These are phyloP conservation scores for Protaetia brevitarsis DNA, from an alignment of 1,140 invertebrate genomes.

Conservation along the genomic window DNA sequence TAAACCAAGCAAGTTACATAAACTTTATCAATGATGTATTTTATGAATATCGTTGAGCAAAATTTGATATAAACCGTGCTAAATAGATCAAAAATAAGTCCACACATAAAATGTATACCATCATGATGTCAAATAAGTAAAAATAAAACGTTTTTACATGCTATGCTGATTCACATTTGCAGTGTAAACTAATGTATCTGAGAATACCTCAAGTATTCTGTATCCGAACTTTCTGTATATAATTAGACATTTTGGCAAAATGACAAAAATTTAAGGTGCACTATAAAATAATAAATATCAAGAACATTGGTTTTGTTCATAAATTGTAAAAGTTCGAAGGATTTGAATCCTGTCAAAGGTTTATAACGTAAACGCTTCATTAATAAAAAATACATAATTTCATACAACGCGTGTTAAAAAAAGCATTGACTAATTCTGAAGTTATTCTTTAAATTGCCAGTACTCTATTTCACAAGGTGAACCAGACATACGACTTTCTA, in stretches of 20 bases:
- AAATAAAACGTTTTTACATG: background rate
- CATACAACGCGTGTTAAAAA: conserved; percentile 8
- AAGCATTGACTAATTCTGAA: background rate
- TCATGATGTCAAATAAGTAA: background rate
- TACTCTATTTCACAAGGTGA: background rate
- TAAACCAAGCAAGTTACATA: too few species aligned
- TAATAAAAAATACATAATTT: background rate
- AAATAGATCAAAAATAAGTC: background rate
- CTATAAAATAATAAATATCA: conserved; percentile 1
- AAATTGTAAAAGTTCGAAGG: too few species aligned
- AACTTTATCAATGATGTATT: too few species aligned
- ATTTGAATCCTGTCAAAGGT: background rate
- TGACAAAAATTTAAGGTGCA: conserved; percentile 21
- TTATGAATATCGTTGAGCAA: background rate
- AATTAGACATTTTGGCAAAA: conserved; percentile 17
- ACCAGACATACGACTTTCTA: conserved; percentile 29
- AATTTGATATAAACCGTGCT: background rate
- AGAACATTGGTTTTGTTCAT: background rate
- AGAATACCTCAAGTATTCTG: background rate
- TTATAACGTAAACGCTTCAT: background rate
- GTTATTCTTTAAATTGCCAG: conserved; percentile 6
- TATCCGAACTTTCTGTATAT: conserved; percentile 17
- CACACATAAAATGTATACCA: background rate
- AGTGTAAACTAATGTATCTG: background rate
- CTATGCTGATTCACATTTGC: conserved; percentile 10